These are phyloP conservation scores for Anneissia japonica DNA, from an alignment of 35 echinoderm and acorn worm species.

Conservation along the genomic window DNA sequence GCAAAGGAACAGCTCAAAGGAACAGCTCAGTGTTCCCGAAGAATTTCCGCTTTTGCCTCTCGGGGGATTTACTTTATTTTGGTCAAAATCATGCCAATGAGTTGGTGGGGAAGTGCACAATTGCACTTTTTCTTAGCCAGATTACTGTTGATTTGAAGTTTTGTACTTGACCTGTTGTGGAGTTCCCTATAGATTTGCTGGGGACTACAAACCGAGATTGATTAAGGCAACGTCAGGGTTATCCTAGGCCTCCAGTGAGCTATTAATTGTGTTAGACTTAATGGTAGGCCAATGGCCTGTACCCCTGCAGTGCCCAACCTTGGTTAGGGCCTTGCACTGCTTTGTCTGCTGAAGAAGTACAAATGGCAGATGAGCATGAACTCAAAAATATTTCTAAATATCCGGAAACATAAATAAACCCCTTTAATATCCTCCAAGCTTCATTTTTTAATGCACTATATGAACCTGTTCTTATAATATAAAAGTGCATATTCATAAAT, in stretches of 20 bases:
- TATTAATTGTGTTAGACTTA: conserved; percentile 2
- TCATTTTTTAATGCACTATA: too few relatives aligned
- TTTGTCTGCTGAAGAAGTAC: neutral
- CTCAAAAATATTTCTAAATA: too few relatives aligned
- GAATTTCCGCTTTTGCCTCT: too few relatives aligned
- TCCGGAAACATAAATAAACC: too few relatives aligned
- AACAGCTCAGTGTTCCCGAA: too few relatives aligned
- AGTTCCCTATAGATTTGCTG: neutral
- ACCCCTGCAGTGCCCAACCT: neutral
- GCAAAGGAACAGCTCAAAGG: too few relatives aligned
- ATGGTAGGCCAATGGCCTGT: neutral
- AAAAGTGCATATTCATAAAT: too few relatives aligned
- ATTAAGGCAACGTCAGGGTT: neutral
- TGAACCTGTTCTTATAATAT: too few relatives aligned
- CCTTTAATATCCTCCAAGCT: too few relatives aligned
- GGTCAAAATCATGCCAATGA: too few relatives aligned
- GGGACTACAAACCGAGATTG: neutral
- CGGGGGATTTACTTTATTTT: too few relatives aligned
- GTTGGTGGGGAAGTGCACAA: neutral
- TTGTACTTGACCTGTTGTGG: neutral
- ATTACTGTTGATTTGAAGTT: neutral
- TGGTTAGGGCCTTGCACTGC: neutral
- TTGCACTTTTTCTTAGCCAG: neutral
- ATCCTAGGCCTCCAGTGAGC: neutral
- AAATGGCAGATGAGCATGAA: neutral